phyloP scores from a whole-genome alignment of 2,113 vertebrate species.

The Tamias sibiricus region DNA sequence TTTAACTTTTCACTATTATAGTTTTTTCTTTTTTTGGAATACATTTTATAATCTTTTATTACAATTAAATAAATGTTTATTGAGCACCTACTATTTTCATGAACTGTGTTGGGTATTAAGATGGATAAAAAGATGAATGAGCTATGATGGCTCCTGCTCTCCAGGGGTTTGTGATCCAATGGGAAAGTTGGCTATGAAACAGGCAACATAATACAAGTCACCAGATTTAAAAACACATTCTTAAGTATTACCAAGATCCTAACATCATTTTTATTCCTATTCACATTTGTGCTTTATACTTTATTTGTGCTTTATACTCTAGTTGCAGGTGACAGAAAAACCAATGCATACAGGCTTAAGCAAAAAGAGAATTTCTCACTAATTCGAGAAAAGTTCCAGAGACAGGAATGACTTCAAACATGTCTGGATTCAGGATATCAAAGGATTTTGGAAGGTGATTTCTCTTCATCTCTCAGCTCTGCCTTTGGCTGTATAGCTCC shows the following conservation, averaged over 20 bases:
- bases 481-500: not conserved
- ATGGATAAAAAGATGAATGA: not conserved
- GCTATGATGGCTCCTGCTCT: not conserved
- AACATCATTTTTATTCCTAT: not conserved
- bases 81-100: not conserved
- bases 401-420: not conserved
- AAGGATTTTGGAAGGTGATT: not conserved
- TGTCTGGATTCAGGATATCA: not conserved
- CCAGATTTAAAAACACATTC: not conserved
- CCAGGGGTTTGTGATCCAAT: not conserved
- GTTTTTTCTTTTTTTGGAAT: not conserved
- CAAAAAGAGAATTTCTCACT: not conserved
- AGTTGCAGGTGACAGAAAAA: not conserved
- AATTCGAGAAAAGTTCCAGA: not conserved
- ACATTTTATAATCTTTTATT: conserved; percentile 26
- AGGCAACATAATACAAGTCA: not conserved
- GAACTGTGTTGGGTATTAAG: not conserved
- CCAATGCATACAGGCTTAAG: not conserved
- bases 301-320: not conserved
- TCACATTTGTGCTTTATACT: not conserved
- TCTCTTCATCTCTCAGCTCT: conserved; percentile 20
- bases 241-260: not conserved
- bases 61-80: conserved; percentile 1
- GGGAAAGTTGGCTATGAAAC: not conserved
- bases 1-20: conserved; percentile 35